Conservation (phyloP, 2,888 invertebrate genomes). For the Leptinotarsa rubiginosa region DNA sequence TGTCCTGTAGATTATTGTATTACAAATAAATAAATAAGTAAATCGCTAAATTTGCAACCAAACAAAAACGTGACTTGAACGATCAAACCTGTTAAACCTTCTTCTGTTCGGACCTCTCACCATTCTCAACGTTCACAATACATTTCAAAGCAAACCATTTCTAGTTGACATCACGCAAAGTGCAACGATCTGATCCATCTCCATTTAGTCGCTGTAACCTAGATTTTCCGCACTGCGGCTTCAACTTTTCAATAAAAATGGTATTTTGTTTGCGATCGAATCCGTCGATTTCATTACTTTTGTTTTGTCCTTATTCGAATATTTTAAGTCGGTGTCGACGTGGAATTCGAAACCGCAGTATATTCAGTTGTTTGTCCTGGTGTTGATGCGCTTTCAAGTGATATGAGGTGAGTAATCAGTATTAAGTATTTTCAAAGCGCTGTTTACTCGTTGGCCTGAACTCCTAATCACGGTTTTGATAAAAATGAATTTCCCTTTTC, state of each 20-base stretch:
- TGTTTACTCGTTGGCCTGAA: background rate
- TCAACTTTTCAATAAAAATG: conserved; percentile 43
- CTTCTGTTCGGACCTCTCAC: background rate
- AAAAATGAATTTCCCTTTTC: no score
- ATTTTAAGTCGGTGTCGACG: conserved; percentile 23
- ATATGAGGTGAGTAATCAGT: conserved; percentile 12
- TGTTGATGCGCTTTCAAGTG: background rate
- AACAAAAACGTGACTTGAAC: no score
- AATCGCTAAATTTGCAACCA: no score
- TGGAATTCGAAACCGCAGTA: conserved; percentile 17
- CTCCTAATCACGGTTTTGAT: no score
- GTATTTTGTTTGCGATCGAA: conserved; percentile 27
- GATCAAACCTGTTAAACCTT: no score
- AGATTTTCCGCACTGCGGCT: conserved; percentile 43
- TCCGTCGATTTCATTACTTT: background rate
- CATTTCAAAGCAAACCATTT: background rate
- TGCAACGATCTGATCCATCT: conserved; percentile 15
- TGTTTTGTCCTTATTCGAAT: conserved; percentile 19
- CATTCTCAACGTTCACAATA: background rate
- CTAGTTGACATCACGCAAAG: conserved; percentile 21
- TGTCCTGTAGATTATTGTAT: no score
- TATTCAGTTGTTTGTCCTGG: background rate
- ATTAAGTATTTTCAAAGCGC: background rate
- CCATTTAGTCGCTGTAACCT: conserved; percentile 36
- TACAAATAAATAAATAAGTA: no score